Base-by-base conservation (phyloP, 1,140 invertebrate species). In the Diabrotica virgifera region DNA sequence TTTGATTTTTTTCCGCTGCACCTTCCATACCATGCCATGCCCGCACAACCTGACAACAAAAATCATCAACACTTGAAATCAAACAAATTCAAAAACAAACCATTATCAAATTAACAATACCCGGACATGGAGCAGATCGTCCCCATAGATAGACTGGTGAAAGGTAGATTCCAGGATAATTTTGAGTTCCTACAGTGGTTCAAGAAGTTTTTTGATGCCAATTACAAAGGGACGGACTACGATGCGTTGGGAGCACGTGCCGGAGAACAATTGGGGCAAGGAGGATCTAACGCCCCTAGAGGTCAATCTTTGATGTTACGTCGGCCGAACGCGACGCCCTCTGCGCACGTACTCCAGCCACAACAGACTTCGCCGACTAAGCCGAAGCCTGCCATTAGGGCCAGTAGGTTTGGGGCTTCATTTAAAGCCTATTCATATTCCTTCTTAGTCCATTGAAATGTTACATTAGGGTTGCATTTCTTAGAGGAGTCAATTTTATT, bases 101-200 rank as follows among this genome's bases (percentile, higher is more conserved):
- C 1, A 9, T 51, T 51, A 51, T 12, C 46, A 10, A 10, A 51
- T 51, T 51, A 51, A 51, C 46, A 51, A 10, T 51, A 2, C 12
- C 12, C 9, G 12, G 46, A 51, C 24, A 24, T 46, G 40, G 40
- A 10, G 5, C 75, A 93, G 90, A 92, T 92, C 83, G 90, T 93
- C 80, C 89, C 91, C 72, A 91, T 94, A 83, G 90, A 93, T 85
- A 90, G 84, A 84, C 85, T 93, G 83, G 92, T 96, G 74, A 97
- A 97, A 84, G 94, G 94, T 77, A 89, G 92, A 72, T 97, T 97
- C 82, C 92, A 95, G 87, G 96, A 98, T 85, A 98, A 98, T 85
- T 98, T 98, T 86, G 96, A 98, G 81, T 98, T 98, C 85, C 88
- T 98, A 70, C 96, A 98, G 85, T 98, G 96, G 96, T 98, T 99